Evolutionary conservation across 2,888 invertebrate species (phyloP), one percentile per base, ranked within the genome.

Genomic region (Amphipoea oculea): DNA sequence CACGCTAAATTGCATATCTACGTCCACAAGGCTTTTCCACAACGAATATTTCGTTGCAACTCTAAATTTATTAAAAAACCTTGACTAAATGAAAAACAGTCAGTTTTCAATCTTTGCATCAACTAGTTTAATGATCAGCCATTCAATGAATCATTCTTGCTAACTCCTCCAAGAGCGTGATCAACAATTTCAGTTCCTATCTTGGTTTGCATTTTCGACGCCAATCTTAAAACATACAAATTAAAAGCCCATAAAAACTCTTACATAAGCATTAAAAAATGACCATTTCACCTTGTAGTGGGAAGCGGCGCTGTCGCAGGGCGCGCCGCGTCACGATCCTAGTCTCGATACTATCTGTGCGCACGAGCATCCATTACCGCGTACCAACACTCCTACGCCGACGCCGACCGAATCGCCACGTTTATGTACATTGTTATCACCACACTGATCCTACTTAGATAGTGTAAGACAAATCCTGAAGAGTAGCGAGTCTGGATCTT

Each of bases 281-380:
- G 82, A 85, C 81, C 81, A 88, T 88, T 87, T 82, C 81, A 85
- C 82, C 82, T 78, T 71, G 79, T 80, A 79, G 85, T 86, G 81
- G 86, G 86, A 85, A 87, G 85, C 79, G 74, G 78, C 85, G 82
- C 84, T 89, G 90, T 90, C 86, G 83, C 83, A 86, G 89, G 92
- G 88, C 88, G 86, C 87, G 88, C 86, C 77, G 80, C 89, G 92
- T 92, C 94, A 93, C 94, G 94, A 93, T 90, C 90, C 89, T 89
- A 88, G 90, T 80, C 79, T 85, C 86, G 94, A 94, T 94, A 81
- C 74, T 92, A 94, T 94, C 93, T 63, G 77, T 72, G 83, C 86
- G 88, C 93, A 93, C 94, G 94, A 93, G 90, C 90, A 81, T 82
- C 88, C 89, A 91, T 92, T 92, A 90, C 86, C 76, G 86, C 78